Base-by-base conservation (phyloP, 2,797 vertebrate species). In the Pangasius sanitwongsei region DNA sequence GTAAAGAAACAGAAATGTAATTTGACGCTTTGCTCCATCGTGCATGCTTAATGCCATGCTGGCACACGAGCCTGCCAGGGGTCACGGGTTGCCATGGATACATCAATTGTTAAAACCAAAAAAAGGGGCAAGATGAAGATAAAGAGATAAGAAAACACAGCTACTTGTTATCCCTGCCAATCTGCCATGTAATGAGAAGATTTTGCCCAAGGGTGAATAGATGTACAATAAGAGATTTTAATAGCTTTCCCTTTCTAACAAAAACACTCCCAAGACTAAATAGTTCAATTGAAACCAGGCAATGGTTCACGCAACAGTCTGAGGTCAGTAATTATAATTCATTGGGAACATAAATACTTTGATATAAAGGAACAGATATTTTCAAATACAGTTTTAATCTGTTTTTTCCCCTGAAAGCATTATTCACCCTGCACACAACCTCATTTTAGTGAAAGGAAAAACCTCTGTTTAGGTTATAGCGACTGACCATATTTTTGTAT, bases 151-250 rank as follows among this genome's bases (percentile, higher is more conserved):
- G 90, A 90, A 92, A 89, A 90, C 88, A 87, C 89, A 91, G 90
- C 90, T 89, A 92, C 89, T 92, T 92, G 91, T 92, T 91, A 93
- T 92, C 90, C 88, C 89, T 90, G 89, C 91, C 90, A 92, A 92
- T 92, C 91, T 89, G 91, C 90, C 91, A 92, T 91, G 89, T 90
- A 92, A 93, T 93, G 90, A 93, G 91, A 91, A 88, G 87, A 91
- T 88, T 92, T 92, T 92, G 88, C 88, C 91, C 89, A 90, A 91
- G 91, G 92, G 90, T 93, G 91, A 93, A 92, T 89, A 91, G 90
- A 93, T 91, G 89, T 90, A 83, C 82, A 90, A 93, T 91, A 92
- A 93, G 89, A 88, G 90, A 92, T 93, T 93, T 93, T 93, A 94
- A 93, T 92, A 92, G 91, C 89, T 92, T 92, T 92, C 90, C 82